Conservation (phyloP, 2,113 vertebrate genomes). For the Dromiciops gliroides region DNA sequence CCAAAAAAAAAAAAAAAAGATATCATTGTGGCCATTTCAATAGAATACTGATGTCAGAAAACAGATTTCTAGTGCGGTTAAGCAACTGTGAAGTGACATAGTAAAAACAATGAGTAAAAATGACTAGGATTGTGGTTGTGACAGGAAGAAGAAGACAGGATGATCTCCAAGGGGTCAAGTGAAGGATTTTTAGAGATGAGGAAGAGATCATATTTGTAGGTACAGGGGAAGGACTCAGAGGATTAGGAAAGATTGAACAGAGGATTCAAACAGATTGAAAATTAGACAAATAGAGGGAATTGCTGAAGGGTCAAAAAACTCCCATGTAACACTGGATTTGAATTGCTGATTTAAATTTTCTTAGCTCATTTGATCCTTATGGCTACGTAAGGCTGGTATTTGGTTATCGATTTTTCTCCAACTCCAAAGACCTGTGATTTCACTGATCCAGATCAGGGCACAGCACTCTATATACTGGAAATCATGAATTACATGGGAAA, state of each 20-base stretch:
- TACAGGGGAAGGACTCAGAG: neutral
- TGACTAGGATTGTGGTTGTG: neutral
- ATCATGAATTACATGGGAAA: neutral
- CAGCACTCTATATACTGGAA: neutral
- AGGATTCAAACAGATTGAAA: neutral
- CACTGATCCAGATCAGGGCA: neutral
- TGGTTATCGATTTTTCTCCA: neutral
- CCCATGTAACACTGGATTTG: neutral
- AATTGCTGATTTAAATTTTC: neutral
- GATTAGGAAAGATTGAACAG: neutral
- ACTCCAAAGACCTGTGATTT: neutral
- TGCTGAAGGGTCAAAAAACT: neutral
- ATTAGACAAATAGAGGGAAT: neutral
- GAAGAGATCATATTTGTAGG: neutral
- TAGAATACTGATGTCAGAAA: neutral
- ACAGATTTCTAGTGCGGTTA: neutral
- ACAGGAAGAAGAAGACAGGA: neutral
- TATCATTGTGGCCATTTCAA: neutral
- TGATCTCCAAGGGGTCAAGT: neutral
- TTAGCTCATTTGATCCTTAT: neutral
- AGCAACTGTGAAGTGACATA: neutral
- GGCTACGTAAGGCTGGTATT: neutral
- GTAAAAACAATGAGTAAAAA: neutral
- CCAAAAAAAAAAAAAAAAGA: too few species aligned
- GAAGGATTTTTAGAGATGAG: neutral